Conservation (phyloP, 92 coral and sea anemone species). For the Virgularia gustaviana region DNA sequence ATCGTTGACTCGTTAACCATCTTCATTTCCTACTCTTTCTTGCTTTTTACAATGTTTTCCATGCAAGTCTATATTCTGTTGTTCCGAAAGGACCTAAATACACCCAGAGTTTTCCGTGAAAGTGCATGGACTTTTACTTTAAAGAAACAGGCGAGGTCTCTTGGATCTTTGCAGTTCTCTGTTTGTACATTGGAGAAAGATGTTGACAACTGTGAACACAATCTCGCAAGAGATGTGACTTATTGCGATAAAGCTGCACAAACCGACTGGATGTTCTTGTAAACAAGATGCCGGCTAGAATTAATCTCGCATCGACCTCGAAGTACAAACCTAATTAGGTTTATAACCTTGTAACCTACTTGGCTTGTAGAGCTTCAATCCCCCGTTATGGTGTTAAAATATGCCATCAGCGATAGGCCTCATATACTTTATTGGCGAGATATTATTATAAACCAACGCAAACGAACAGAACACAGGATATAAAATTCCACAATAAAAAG, state of each 20-base stretch:
- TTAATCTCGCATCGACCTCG: too few relatives aligned
- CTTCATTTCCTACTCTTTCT: constrained; percentile 20
- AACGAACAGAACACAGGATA: too few relatives aligned
- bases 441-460: too few relatives aligned
- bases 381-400: too few relatives aligned
- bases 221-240: not conserved
- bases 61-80: constrained; percentile 7
- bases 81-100: constrained; percentile 24
- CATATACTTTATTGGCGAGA: too few relatives aligned
- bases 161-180: constrained; percentile 13
- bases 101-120: constrained; percentile 21
- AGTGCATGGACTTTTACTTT: constrained; percentile 17
- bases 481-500: too few relatives aligned
- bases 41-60: constrained; percentile 11
- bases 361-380: too few relatives aligned
- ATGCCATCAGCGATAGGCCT: too few relatives aligned
- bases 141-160: constrained; percentile 7
- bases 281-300: not conserved
- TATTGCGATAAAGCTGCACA: constrained; percentile 11
- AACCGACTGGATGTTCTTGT: not conserved
- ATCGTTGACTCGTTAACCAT: constrained; percentile 14
- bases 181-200: not conserved
- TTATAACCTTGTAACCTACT: too few relatives aligned
- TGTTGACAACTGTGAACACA: not conserved
- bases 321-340: too few relatives aligned